These are phyloP conservation scores for Lasiommata megera DNA, from an alignment of 2,888 invertebrate species.

Conservation along the genomic window DNA sequence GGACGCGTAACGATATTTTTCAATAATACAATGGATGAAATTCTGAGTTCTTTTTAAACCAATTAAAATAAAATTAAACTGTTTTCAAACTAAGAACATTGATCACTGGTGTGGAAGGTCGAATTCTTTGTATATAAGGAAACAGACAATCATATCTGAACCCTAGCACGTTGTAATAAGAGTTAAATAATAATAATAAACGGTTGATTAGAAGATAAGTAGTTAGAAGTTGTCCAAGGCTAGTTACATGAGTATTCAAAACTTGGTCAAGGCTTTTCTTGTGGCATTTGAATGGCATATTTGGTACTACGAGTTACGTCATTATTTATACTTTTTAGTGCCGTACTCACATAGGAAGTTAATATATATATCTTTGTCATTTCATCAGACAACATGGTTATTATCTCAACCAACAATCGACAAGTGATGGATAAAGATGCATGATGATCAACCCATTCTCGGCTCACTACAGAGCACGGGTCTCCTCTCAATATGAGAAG, in stretches of 20 bases:
- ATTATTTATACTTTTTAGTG: not conserved
- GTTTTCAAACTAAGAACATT: conserved; percentile 17
- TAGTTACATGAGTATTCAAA: conserved; percentile 51
- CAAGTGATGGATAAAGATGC: too few relatives aligned
- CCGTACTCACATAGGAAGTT: too few relatives aligned
- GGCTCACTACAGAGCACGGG: too few relatives aligned
- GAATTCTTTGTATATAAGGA: conserved; percentile 8
- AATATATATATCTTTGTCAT: too few relatives aligned
- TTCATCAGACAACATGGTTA: too few relatives aligned
- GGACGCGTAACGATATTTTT: not conserved
- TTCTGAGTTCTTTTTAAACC: not conserved
- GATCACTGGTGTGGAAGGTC: conserved; percentile 23
- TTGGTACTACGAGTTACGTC: conserved; percentile 6
- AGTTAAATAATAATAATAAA: conserved; percentile 10
- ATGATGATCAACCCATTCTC: too few relatives aligned
- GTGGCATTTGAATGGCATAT: conserved; percentile 27
- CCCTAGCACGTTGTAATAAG: conserved; percentile 28
- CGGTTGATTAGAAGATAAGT: conserved; percentile 40
- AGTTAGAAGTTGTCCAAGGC: conserved; percentile 56
- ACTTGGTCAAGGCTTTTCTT: conserved; percentile 58
- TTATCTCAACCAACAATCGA: too few relatives aligned
- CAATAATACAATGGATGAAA: not conserved
- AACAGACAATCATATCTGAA: conserved; percentile 24
- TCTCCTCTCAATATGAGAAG: too few relatives aligned
- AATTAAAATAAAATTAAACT: not conserved